Evolutionary conservation across 2,797 vertebrate species (phyloP), one percentile per base, ranked within the genome.

Genomic region (Anabas testudineus): DNA sequence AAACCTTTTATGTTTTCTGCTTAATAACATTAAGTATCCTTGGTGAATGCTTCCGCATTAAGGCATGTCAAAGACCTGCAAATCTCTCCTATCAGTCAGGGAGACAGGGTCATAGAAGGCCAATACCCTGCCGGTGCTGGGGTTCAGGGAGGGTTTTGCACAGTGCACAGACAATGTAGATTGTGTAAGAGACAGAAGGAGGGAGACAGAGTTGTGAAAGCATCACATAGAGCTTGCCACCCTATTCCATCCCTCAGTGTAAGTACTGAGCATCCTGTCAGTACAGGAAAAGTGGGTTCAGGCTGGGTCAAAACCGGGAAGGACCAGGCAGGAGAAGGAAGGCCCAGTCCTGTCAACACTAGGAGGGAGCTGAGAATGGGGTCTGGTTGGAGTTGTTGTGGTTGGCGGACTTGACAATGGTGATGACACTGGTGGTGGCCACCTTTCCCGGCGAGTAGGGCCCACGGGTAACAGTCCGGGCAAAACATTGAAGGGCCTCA

Each of bases 401-500:
- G 83, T 96, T 95, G 0, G 96, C 77, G 0, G 98, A 99, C 87
- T 98, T 99, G 90, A 99, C 95, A 0, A 98, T 99, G 93, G 98
- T 99, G 94, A 99, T 99, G 93, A 99, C 97, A 36, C 97, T 99
- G 94, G 98, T 98, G 92, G 96, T 92, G 81, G 95, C 94, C 51
- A 96, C 96, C 87, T 97, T 98, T 83, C 96, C 94, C 0, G 96
- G 94, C 10, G 95, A 90, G 46, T 97, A 94, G 8, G 97, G 95
- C 67, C 96, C 95, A 0, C 96, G 95, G 82, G 98, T 96, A 75
- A 99, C 96, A 15, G 96, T 97, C 65, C 97, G 95, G 47, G 98
- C 97, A 10, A 99, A 99, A 86, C 95, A 97, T 94, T 99, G 98
- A 91, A 99, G 93, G 28, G 98, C 97, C 87, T 99, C 98, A 32